Evolutionary conservation across 2,888 invertebrate genomes (phyloP), one percentile per base, ranked within the genome.

Genomic region (Incurvaria masculella): DNA sequence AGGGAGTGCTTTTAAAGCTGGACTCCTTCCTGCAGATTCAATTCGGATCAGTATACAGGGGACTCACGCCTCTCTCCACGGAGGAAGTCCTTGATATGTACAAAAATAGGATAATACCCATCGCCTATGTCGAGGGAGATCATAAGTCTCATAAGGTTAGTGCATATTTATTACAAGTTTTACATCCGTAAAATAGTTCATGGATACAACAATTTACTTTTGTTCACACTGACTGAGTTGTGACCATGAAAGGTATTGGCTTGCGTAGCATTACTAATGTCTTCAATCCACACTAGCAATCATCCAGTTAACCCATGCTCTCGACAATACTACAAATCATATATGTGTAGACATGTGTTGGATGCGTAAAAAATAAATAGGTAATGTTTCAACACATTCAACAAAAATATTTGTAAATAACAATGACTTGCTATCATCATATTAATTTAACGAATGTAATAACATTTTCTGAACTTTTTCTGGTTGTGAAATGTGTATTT

Each of bases 21-120:
- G 97, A 98, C 72, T 94, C 95, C 2, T 98, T 97, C 69, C 83
- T 97, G 56, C 95, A 97, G 84, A 95, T 98, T 56, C 97, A 98
- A 69, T 84, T 94, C 65, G 97, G 95, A 43, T 89, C 95, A 1
- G 96, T 97, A 1, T 97, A 94, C 68, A 79, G 91, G 57, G 97
- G 97, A 2, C 69, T 92, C 16, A 88, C 88, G 42, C 87, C 88
- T 18, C 82, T 97, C 2, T 81, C 87, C 2, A 88, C 89, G 56
- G 88, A 90, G 6, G 94, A 97, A 73, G 94, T 97, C 20, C 78
- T 92, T 8, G 79, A 85, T 58, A 67, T 92, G 33, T 97, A 97
- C 66, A 91, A 86, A 63, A 92, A 92, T 66, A 83, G 90, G 57
- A 88, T 90, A 53, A 88, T 94, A 63, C 93, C 93, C 14, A 88